Conservation (phyloP, 2,888 invertebrate species). For the Caenorhabditis doughertyi region DNA sequence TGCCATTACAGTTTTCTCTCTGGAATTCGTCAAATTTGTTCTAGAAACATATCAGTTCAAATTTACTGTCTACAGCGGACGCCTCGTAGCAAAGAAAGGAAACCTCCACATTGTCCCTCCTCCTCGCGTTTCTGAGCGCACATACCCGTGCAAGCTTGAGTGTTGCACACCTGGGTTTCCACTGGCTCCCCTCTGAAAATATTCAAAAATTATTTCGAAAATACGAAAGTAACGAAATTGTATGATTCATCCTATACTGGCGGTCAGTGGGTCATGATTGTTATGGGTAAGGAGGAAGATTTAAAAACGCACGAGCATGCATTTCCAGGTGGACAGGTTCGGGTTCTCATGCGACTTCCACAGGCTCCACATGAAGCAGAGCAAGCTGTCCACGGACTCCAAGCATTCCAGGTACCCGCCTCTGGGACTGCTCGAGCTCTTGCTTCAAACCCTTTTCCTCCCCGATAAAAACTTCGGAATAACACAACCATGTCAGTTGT, state of each 20-base stretch:
- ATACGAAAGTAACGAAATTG: too few species aligned
- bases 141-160: constrained; percentile 79
- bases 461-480: constrained; percentile 83
- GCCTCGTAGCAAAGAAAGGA: constrained; percentile 78
- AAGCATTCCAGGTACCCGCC: constrained; percentile 74
- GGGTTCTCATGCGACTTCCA: constrained; percentile 78
- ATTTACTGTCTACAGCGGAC: constrained; percentile 77
- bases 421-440: constrained; percentile 77
- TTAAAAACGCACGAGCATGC: constrained; percentile 77
- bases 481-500: constrained; percentile 82
- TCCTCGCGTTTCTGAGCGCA: constrained; percentile 78
- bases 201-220: neutral
- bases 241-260: too few species aligned
- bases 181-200: constrained; percentile 77
- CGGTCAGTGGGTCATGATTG: too few species aligned
- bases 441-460: constrained; percentile 82
- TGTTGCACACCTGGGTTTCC: constrained; percentile 81
- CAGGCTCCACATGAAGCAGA: constrained; percentile 82
- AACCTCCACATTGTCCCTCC: constrained; percentile 80
- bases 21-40: constrained; percentile 62
- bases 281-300: too few species aligned
- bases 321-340: constrained; percentile 77
- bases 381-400: constrained; percentile 80
- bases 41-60: neutral
- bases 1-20: constrained; percentile 78